Evolutionary conservation across 2,113 vertebrate genomes (phyloP).

Genomic region (Climacteris rufus): DNA sequence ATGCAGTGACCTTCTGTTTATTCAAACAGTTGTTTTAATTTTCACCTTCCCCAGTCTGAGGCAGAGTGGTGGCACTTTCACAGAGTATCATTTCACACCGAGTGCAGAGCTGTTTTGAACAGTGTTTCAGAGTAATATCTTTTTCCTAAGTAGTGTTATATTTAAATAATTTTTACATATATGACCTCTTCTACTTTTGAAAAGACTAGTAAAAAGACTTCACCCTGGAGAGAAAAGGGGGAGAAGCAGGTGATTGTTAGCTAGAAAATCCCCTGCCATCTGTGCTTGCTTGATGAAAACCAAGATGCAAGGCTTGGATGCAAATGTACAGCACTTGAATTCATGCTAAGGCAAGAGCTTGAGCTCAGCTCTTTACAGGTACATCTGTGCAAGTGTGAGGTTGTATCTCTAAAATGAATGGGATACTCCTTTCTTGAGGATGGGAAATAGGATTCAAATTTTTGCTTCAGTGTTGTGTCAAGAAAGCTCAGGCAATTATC

Average conservation of each 20-base stretch:
- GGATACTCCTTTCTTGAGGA: background rate
- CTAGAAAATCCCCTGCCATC: background rate
- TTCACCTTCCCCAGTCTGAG: background rate
- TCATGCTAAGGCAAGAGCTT: background rate
- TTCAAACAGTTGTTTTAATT: background rate
- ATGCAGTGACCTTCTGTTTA: background rate
- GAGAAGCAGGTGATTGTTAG: background rate
- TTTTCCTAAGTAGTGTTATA: background rate
- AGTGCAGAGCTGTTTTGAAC: background rate
- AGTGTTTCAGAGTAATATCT: background rate
- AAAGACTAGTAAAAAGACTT: background rate
- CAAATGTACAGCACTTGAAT: background rate
- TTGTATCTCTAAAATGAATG: background rate
- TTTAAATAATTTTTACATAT: background rate
- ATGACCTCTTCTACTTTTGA: background rate
- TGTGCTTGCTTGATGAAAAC: background rate
- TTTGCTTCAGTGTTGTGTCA: background rate
- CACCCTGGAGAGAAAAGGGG: background rate
- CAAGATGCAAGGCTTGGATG: background rate
- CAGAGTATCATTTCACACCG: background rate
- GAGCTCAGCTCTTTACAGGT: background rate
- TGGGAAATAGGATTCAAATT: background rate
- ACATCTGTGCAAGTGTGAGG: fast-evolving
- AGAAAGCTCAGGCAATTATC: background rate
- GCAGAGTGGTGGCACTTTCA: background rate